phyloP scores from a whole-genome alignment of 2,888 invertebrate genomes.

The Pilophorus perplexus region DNA sequence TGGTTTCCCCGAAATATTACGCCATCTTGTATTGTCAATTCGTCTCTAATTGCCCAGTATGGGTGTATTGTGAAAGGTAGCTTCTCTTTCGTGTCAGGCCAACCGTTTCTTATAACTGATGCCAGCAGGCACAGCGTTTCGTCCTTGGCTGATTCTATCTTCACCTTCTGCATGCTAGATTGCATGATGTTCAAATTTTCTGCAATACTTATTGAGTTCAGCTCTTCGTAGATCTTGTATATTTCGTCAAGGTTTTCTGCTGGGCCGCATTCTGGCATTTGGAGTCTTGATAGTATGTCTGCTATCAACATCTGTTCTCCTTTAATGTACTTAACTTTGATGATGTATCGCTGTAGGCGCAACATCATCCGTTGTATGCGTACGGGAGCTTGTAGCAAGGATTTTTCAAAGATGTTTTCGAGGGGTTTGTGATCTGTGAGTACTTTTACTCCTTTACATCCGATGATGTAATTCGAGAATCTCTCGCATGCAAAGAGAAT shows the following conservation, averaged over 20 bases:
- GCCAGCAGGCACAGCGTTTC: neutral
- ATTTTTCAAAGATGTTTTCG: neutral
- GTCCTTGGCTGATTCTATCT: neutral
- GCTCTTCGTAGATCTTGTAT: conserved; percentile 2
- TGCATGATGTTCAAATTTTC: neutral
- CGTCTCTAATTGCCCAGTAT: neutral
- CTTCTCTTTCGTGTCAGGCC: neutral
- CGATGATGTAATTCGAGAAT: neutral
- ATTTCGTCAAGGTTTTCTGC: neutral
- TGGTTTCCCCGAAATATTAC: conserved; percentile 6
- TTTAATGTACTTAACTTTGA: neutral
- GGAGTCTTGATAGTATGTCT: neutral
- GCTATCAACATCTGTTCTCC: conserved; percentile 5
- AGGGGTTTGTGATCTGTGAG: neutral
- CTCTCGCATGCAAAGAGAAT: conserved; percentile 3
- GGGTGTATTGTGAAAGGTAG: neutral
- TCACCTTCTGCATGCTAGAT: neutral
- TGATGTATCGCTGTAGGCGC: neutral
- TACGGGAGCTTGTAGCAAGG: neutral
- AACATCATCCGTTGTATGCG: conserved; percentile 14
- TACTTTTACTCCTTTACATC: neutral
- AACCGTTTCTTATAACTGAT: neutral
- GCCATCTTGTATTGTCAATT: conserved; percentile 18
- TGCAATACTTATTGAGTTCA: neutral
- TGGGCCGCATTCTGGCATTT: neutral